Percentiles rank a stretch among this genome's conserved stretches.
Evolutionary conservation across 2,797 vertebrate genomes (phyloP).

Genomic region (Potorous gilbertii): DNA sequence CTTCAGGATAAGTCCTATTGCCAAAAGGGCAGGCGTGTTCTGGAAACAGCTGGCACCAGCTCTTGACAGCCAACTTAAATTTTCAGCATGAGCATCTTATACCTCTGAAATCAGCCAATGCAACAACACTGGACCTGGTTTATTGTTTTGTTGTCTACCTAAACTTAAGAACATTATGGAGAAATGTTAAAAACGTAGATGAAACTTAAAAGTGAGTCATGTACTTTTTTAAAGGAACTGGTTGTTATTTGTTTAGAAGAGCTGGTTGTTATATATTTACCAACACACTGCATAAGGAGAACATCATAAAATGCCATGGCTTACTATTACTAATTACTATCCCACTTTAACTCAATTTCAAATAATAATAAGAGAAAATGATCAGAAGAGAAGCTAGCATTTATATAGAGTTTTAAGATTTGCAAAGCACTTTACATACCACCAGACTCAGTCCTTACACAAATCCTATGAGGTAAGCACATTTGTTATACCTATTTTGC

Average conservation of each 20-base stretch:
- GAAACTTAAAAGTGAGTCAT: neutral
- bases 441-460: neutral
- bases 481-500: neutral
- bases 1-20: neutral
- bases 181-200: neutral
- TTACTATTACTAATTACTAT: neutral
- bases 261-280: neutral
- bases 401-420: neutral
- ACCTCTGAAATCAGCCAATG: neutral
- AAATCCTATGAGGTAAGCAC: neutral
- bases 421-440: neutral
- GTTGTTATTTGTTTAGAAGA: neutral
- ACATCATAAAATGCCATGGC: neutral
- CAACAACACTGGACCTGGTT: neutral
- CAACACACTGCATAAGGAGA: neutral
- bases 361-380: neutral
- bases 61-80: neutral
- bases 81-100: neutral
- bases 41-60: neutral
- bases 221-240: neutral
- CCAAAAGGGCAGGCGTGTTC: neutral
- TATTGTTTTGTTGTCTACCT: neutral
- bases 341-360: neutral
- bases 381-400: neutral
- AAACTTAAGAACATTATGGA: neutral